Percentiles rank a stretch among this genome's conserved stretches.
phyloP scores from a whole-genome alignment of 2,888 invertebrate species.

The Pachydiplax longipennis region DNA sequence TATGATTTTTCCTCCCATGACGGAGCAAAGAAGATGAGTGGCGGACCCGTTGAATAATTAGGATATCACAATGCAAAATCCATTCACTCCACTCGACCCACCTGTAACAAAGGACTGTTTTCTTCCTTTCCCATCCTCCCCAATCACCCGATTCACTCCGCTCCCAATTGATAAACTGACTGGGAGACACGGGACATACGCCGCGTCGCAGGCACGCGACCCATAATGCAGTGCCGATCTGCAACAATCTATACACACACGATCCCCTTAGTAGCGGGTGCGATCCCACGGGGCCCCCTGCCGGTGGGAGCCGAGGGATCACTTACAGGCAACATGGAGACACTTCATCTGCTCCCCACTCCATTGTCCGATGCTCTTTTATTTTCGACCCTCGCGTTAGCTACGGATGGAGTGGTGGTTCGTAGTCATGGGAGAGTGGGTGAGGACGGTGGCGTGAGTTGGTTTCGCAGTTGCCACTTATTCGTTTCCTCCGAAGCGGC shows the following conservation, averaged over 20 bases:
- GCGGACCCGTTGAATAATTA: background rate
- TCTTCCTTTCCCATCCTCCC: background rate
- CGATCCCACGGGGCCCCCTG: constrained; percentile 34
- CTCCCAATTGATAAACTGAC: constrained; percentile 11
- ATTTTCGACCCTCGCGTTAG: background rate
- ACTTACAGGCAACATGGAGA: background rate
- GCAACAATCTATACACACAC: background rate
- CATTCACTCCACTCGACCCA: background rate
- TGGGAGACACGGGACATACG: background rate
- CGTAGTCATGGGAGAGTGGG: background rate
- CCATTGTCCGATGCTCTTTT: background rate
- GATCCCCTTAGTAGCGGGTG: background rate
- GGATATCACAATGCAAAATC: background rate
- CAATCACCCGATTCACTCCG: constrained; percentile 7
- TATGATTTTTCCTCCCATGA: too few relatives aligned
- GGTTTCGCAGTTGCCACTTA: background rate
- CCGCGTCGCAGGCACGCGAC: constrained; percentile 10
- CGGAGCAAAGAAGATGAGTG: too few relatives aligned
- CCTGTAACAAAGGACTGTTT: background rate
- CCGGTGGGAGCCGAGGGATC: constrained; percentile 39
- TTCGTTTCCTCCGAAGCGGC: background rate
- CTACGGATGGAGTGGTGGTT: background rate
- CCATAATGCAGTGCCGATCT: background rate
- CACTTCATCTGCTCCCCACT: background rate
- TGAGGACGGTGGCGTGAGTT: too few relatives aligned